phyloP scores from a whole-genome alignment of 2,113 vertebrate species.

The Orycteropus afer region DNA sequence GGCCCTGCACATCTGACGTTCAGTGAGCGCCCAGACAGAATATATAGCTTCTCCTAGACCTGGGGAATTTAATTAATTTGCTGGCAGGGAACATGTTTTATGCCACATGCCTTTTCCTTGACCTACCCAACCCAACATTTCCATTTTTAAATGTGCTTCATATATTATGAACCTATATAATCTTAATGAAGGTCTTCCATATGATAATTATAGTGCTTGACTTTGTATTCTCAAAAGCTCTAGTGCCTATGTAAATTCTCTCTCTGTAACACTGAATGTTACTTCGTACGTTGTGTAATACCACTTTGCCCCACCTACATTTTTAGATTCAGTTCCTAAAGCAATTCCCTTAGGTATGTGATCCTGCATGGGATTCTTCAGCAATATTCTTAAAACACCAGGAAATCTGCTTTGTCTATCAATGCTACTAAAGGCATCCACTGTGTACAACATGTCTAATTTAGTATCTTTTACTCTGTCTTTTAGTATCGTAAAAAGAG shows the following conservation, averaged over 20 bases:
- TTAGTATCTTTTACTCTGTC: not conserved
- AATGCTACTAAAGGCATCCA: not conserved
- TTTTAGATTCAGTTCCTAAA: not conserved
- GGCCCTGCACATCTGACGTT: constrained; percentile 12
- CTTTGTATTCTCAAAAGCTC: constrained; percentile 47
- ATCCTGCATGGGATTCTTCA: not conserved
- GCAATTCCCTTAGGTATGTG: not conserved
- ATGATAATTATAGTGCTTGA: constrained; percentile 55
- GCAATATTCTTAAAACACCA: constrained; percentile 19
- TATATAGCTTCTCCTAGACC: constrained; percentile 67
- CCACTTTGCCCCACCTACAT: not conserved
- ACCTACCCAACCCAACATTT: constrained; percentile 54
- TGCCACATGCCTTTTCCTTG: constrained; percentile 54
- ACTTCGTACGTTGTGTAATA: not conserved
- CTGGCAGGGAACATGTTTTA: constrained; percentile 68
- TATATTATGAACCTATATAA: constrained; percentile 68
- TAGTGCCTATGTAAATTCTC: constrained; percentile 48
- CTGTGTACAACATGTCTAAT: not conserved
- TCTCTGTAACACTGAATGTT: not conserved
- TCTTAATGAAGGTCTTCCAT: constrained; percentile 65
- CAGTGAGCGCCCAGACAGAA: constrained; percentile 45
- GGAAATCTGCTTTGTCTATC: not conserved
- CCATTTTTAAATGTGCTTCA: constrained; percentile 59
- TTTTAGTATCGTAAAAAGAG: not conserved
- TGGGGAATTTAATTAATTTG: constrained; percentile 76